Conservation (phyloP, 2,888 invertebrate genomes). For the Zaprionus obscuricornis region DNA sequence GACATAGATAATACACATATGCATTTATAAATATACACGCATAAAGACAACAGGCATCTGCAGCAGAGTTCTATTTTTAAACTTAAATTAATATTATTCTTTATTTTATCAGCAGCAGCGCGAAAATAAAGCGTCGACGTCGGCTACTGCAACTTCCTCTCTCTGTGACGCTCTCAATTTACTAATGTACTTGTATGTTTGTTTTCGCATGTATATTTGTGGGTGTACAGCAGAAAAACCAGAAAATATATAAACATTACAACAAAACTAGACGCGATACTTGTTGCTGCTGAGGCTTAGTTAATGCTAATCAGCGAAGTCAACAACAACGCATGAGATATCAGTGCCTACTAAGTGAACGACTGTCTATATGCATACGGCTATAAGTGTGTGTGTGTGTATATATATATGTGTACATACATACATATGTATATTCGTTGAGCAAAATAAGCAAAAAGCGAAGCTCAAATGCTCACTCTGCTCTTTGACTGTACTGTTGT, state of each 20-base stretch:
- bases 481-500: conserved; percentile 37
- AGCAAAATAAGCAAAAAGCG: conserved; percentile 47
- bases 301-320: conserved; percentile 68
- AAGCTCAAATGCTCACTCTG: conserved; percentile 55
- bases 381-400: conserved; percentile 5
- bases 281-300: conserved; percentile 49
- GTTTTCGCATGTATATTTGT: conserved; percentile 24
- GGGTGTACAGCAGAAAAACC: conserved; percentile 56
- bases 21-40: conserved; percentile 38
- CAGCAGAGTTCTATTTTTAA: conserved; percentile 78
- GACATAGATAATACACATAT: neutral
- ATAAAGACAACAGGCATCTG: conserved; percentile 71
- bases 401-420: neutral
- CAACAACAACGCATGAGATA: conserved; percentile 62
- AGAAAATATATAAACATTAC: conserved; percentile 72
- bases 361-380: too few species aligned
- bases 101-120: conserved; percentile 79
- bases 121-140: conserved; percentile 62
- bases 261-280: conserved; percentile 62
- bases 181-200: conserved; percentile 13
- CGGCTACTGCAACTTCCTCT: conserved; percentile 58
- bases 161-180: conserved; percentile 23
- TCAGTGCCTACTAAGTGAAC: conserved; percentile 39
- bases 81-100: conserved; percentile 81
- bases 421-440: conserved; percentile 14